Percentiles rank a stretch among this genome's conserved stretches.
These are phyloP conservation scores for Eupithecia subumbrata DNA, from an alignment of 2,888 invertebrate species.

Conservation along the genomic window DNA sequence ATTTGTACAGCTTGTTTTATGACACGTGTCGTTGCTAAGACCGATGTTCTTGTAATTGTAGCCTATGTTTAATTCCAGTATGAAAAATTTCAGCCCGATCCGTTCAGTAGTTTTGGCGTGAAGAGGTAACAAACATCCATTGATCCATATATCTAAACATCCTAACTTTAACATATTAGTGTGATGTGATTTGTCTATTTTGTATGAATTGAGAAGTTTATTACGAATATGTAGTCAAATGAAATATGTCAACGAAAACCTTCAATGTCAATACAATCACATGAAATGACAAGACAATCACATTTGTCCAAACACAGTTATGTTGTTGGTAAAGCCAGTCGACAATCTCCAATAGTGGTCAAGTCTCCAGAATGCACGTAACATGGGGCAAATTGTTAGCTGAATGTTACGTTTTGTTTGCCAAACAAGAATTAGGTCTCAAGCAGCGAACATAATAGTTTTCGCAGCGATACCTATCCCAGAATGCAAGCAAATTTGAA, in stretches of 20 bases:
- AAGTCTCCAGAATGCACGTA: not conserved
- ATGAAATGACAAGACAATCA: not conserved
- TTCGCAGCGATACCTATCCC: not conserved
- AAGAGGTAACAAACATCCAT: too few species aligned
- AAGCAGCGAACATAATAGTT: not conserved
- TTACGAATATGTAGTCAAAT: not conserved
- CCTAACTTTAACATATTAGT: too few species aligned
- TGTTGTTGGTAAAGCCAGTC: not conserved
- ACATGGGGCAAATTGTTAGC: not conserved
- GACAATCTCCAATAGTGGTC: not conserved
- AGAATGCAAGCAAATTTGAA: not conserved
- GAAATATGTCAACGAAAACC: not conserved
- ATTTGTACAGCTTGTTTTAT: conserved; percentile 4
- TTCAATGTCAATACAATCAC: not conserved
- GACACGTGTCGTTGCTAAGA: not conserved
- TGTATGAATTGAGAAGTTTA: not conserved
- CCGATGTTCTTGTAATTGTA: not conserved
- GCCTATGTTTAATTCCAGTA: too few species aligned
- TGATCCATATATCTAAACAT: too few species aligned
- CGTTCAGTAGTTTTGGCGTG: too few species aligned
- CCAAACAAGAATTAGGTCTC: not conserved
- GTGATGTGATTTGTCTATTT: too few species aligned
- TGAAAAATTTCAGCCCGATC: too few species aligned
- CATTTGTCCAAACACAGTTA: not conserved
- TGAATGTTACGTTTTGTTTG: too few species aligned